Percentiles rank a stretch among this genome's conserved stretches.
phyloP scores from a whole-genome alignment of 2,113 vertebrate genomes.

The Rhipidura dahli region DNA sequence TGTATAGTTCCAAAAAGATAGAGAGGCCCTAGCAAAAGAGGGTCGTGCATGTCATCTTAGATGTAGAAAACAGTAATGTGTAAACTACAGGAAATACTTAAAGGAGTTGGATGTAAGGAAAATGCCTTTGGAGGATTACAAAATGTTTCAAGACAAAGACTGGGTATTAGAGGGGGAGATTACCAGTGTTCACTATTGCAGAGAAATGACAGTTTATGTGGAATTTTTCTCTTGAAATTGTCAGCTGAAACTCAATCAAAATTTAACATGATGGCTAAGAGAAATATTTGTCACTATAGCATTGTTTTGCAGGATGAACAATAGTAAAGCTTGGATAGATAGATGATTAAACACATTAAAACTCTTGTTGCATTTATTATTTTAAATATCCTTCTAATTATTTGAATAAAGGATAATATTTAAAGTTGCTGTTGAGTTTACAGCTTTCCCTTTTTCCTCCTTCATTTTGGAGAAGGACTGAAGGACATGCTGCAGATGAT shows the following conservation, averaged over 20 bases:
- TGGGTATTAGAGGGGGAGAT: neutral
- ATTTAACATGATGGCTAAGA: neutral
- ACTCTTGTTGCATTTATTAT: neutral
- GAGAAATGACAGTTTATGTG: neutral
- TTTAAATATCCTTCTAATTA: slow-evolving; percentile 1
- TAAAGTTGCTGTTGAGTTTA: neutral
- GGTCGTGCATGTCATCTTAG: neutral
- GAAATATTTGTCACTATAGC: neutral
- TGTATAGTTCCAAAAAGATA: neutral
- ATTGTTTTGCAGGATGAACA: neutral
- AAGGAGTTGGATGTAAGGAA: neutral
- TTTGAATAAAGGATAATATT: neutral
- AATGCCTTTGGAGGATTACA: neutral
- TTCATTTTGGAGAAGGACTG: slow-evolving; percentile 82
- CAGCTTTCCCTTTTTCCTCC: slow-evolving; percentile 38
- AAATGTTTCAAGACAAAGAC: neutral
- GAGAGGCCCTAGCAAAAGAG: neutral
- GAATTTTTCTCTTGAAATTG: neutral
- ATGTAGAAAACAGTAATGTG: neutral
- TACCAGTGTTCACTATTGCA: neutral
- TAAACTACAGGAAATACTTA: neutral
- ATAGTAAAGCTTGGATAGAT: neutral
- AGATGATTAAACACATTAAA: neutral
- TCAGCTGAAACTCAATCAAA: neutral
- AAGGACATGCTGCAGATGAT: slow-evolving; percentile 95